Percentiles rank a stretch among this genome's conserved stretches.
phyloP scores from a whole-genome alignment of 2,797 vertebrate species.

The Peromyscus eremicus region DNA sequence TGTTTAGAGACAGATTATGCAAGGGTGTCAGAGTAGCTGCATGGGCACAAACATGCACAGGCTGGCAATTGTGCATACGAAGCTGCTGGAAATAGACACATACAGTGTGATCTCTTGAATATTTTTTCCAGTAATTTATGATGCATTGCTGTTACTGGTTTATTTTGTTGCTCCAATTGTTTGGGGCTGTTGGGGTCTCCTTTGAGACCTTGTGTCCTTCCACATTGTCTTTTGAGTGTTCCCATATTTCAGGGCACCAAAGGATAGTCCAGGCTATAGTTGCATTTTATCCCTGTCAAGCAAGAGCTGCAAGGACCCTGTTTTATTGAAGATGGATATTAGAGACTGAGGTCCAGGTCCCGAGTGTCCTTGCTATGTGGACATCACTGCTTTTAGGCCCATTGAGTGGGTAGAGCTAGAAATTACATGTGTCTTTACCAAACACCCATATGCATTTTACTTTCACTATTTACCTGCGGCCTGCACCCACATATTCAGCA shows the following conservation, averaged over 20 bases:
- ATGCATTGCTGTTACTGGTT: background rate
- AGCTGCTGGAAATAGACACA: slow-evolving; percentile 98
- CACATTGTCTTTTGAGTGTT: background rate
- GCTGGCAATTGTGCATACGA: slow-evolving; percentile 98
- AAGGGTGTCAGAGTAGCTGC: slow-evolving; percentile 98
- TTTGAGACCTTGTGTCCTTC: background rate
- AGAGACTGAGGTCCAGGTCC: background rate
- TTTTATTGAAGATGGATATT: background rate
- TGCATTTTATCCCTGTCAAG: background rate
- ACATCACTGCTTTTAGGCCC: background rate
- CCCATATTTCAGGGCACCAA: background rate
- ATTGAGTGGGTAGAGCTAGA: background rate
- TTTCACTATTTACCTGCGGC: background rate
- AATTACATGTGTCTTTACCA: background rate
- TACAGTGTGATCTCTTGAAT: slow-evolving; percentile 72
- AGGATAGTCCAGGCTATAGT: background rate
- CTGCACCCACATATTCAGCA: too few relatives aligned
- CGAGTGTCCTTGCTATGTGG: background rate
- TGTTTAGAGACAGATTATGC: slow-evolving; percentile 98
- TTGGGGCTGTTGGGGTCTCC: background rate
- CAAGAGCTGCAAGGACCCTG: background rate
- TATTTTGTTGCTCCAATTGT: background rate
- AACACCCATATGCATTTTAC: background rate
- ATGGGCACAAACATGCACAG: slow-evolving; percentile 97
- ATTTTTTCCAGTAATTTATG: slow-evolving; percentile 44